Evolutionary conservation across 1,140 invertebrate genomes (phyloP).

Genomic region (Drosophila ogumai): DNA sequence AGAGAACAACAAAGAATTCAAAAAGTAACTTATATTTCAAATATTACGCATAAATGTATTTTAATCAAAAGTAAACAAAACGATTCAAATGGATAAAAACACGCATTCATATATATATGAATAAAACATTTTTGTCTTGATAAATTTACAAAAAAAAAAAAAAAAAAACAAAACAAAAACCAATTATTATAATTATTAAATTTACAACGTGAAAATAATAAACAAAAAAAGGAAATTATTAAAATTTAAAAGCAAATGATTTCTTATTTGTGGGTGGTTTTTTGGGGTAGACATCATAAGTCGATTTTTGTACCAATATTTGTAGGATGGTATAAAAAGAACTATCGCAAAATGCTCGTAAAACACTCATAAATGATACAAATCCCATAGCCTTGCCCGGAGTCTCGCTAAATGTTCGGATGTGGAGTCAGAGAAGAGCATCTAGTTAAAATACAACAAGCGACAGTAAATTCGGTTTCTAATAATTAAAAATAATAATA

Average conservation of each 20-base stretch:
- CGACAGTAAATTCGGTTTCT: no score
- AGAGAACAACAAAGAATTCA: slow-evolving; percentile 50
- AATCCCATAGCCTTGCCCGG: no score
- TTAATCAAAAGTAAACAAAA: slow-evolving; percentile 79
- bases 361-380: no score
- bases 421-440: no score
- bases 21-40: slow-evolving; percentile 79
- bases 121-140: slow-evolving; percentile 83
- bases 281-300: no score
- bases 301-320: no score
- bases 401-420: no score
- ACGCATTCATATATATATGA: slow-evolving; percentile 54
- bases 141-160: slow-evolving; percentile 76
- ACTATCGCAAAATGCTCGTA: no score
- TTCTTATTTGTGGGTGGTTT: neutral
- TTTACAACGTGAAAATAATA: slow-evolving; percentile 80
- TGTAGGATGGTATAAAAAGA: no score
- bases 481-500: neutral
- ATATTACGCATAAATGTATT: slow-evolving; percentile 84
- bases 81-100: slow-evolving; percentile 45
- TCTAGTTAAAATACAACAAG: no score
- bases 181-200: slow-evolving; percentile 83
- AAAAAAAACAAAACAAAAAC: slow-evolving; percentile 8
- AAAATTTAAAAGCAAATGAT: slow-evolving; percentile 47
- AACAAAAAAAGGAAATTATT: slow-evolving; percentile 72